Evolutionary conservation across 2,113 vertebrate species (phyloP).

Genomic region (Struthidea cinerea): DNA sequence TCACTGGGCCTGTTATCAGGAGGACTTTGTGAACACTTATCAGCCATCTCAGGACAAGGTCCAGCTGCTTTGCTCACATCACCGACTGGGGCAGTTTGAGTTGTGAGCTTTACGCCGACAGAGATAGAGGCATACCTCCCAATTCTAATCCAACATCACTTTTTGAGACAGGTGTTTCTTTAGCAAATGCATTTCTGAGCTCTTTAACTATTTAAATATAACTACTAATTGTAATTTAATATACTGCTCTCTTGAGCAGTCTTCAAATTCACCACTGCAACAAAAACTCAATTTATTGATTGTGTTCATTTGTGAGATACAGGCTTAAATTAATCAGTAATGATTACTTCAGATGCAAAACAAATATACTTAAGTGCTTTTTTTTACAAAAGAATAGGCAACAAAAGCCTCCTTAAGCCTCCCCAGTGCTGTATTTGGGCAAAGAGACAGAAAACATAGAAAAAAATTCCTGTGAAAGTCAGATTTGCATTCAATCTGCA

Average conservation of each 20-base stretch:
- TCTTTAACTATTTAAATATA: background rate
- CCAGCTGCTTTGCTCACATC: background rate
- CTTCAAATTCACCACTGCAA: background rate
- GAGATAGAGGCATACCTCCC: background rate
- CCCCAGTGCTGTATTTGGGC: background rate
- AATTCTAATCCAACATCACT: background rate
- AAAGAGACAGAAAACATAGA: background rate
- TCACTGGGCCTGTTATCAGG: background rate
- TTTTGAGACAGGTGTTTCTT: background rate
- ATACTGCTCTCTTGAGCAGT: background rate
- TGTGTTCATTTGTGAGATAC: background rate
- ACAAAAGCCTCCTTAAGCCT: background rate
- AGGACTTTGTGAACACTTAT: background rate
- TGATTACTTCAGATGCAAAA: background rate
- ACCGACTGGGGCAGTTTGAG: background rate
- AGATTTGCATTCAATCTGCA: background rate
- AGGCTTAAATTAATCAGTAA: background rate
- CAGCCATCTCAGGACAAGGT: background rate
- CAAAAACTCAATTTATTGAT: background rate
- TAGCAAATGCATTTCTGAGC: background rate
- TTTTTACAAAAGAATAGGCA: background rate
- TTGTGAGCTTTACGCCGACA: rapidly evolving
- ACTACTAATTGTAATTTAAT: background rate
- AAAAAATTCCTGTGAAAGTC: background rate
- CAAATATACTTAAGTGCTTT: background rate